phyloP scores from a whole-genome alignment of 2,113 vertebrate genomes.

The Gopherus evgoodei region DNA sequence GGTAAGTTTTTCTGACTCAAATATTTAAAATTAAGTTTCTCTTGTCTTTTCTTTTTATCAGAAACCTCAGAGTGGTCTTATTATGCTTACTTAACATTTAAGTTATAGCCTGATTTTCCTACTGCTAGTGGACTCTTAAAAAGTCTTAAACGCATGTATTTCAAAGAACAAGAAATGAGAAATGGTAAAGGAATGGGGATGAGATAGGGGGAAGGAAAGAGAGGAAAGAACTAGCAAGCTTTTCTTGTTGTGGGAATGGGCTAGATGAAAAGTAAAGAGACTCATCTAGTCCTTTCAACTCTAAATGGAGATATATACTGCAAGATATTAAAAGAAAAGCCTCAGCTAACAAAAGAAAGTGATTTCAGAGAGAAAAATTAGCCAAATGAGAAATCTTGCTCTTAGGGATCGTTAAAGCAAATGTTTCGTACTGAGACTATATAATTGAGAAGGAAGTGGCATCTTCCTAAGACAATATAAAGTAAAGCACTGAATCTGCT shows the following conservation, averaged over 20 bases:
- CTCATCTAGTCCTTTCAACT: not conserved
- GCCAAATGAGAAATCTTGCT: conserved; percentile 1
- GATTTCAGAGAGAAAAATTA: conserved; percentile 28
- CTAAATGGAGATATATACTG: not conserved
- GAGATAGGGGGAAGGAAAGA: not conserved
- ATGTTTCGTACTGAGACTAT: not conserved
- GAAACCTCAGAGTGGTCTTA: not conserved
- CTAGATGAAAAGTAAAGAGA: not conserved
- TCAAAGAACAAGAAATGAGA: not conserved
- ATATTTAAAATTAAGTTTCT: not conserved
- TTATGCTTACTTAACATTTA: not conserved
- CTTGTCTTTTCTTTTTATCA: not conserved
- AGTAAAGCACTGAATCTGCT: not conserved
- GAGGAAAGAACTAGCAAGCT: not conserved
- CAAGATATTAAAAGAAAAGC: not conserved
- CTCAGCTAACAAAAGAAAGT: not conserved
- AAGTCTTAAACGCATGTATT: not conserved
- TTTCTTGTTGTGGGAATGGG: not conserved
- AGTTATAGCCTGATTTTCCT: not conserved
- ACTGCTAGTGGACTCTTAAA: not conserved
- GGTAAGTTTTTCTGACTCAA: not conserved
- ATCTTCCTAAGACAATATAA: not conserved
- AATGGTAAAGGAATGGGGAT: not conserved
- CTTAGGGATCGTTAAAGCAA: conserved; percentile 7
- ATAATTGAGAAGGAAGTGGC: not conserved